phyloP scores from a whole-genome alignment of 2,113 vertebrate genomes.

The Cisticola juncidis region DNA sequence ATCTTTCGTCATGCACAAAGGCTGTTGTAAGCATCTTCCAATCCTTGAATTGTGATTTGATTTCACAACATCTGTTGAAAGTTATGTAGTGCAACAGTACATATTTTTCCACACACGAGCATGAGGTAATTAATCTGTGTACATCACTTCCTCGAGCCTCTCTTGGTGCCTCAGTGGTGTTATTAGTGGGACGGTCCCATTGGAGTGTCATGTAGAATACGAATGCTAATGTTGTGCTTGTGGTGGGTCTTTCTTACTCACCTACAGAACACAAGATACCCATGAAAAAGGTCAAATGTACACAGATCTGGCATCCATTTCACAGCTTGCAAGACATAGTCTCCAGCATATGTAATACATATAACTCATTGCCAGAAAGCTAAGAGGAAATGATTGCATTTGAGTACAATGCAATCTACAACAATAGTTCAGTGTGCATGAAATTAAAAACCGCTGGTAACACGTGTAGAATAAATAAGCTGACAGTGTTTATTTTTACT shows the following conservation, averaged over 20 bases:
- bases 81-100: conserved; percentile 31
- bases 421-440: conserved; percentile 78
- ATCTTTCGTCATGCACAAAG: neutral
- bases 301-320: conserved; percentile 73
- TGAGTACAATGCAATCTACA: conserved; percentile 80
- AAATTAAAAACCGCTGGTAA: conserved; percentile 81
- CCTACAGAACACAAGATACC: conserved; percentile 61
- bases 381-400: conserved; percentile 86
- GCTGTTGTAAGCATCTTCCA: neutral
- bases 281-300: conserved; percentile 68
- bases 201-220: conserved; percentile 4
- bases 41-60: conserved; percentile 47
- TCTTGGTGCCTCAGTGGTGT: neutral
- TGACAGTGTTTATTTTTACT: conserved; percentile 53
- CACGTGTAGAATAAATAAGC: conserved; percentile 53
- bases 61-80: conserved; percentile 70
- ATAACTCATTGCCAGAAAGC: conserved; percentile 71
- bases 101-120: neutral
- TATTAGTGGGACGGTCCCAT: conserved; percentile 16
- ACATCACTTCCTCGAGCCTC: conserved; percentile 50
- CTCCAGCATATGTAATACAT: conserved; percentile 77
- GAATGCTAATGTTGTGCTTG: conserved; percentile 43
- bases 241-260: conserved; percentile 68
- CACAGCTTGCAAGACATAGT: conserved; percentile 70
- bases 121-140: conserved; percentile 56